Evolutionary conservation across 2,888 invertebrate genomes (phyloP).

Genomic region (Drosophila nr. perissopoda): DNA sequence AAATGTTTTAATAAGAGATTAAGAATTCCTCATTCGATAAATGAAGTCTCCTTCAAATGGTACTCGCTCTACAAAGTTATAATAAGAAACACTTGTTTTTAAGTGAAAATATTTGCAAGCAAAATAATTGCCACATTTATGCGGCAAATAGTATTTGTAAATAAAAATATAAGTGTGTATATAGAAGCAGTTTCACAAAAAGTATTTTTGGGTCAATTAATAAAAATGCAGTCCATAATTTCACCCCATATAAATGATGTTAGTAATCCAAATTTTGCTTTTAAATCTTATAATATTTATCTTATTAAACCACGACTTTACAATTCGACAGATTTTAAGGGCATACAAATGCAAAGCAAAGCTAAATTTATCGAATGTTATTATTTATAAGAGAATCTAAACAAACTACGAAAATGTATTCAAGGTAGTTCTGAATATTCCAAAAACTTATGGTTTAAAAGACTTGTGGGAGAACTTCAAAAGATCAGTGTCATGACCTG

Average conservation of each 20-base stretch:
- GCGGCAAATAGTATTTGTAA: not conserved
- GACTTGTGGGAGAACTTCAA: not conserved
- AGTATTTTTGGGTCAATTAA: not conserved
- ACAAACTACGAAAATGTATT: slow-evolving; percentile 4
- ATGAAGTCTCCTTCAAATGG: not conserved
- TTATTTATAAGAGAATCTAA: not conserved
- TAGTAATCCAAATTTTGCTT: not conserved
- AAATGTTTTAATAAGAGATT: not conserved
- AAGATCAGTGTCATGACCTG: slow-evolving; percentile 29
- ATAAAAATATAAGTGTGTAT: not conserved
- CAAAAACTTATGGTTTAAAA: not conserved
- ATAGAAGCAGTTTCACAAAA: not conserved
- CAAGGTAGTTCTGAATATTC: not conserved
- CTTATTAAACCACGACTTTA: not conserved
- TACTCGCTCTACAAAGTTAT: not conserved
- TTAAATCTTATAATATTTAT: not conserved
- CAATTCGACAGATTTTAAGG: not conserved
- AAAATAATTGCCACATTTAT: not conserved
- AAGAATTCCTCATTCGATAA: not conserved
- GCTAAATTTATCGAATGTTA: not conserved
- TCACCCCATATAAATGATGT: slow-evolving; percentile 4
- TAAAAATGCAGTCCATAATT: slow-evolving; percentile 3
- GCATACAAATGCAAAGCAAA: not conserved
- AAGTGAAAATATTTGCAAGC: not conserved
- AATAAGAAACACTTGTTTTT: not conserved